A percentile compares a stretch with the other conserved stretches of the same genome.
Conservation (phyloP, 2,888 invertebrate genomes). For the Melipona bicolor region DNA sequence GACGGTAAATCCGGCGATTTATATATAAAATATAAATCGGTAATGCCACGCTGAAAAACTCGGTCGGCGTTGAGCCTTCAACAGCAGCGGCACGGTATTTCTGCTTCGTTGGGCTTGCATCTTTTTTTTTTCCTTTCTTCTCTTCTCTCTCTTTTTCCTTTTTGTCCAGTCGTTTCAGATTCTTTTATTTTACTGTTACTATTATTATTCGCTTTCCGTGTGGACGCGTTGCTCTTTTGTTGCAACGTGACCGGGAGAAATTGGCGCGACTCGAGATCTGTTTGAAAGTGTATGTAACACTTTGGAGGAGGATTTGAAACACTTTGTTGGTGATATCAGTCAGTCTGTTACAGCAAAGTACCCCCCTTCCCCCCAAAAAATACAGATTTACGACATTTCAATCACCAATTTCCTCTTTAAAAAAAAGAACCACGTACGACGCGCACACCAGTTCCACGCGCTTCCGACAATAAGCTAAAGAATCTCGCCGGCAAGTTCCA, state of each 20-base stretch:
- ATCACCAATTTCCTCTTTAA: neutral
- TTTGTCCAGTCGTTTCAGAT: neutral
- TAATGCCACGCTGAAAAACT: constrained; percentile 67
- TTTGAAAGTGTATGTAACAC: no score
- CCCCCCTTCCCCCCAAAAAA: no score
- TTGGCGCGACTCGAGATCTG: neutral
- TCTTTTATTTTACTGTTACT: neutral
- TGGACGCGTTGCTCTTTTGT: neutral
- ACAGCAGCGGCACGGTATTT: constrained; percentile 37
- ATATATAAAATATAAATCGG: constrained; percentile 69
- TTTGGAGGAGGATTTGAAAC: no score
- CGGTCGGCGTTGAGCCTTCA: constrained; percentile 55
- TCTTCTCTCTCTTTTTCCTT: neutral
- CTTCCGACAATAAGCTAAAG: neutral
- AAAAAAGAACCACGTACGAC: neutral
- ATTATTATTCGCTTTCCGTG: constrained; percentile 41
- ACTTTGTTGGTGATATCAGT: no score
- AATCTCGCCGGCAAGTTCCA: neutral
- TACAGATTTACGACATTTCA: no score
- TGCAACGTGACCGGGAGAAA: neutral
- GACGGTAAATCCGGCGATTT: constrained; percentile 63
- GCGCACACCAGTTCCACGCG: neutral
- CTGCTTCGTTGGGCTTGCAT: constrained; percentile 46
- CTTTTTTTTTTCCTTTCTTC: neutral
- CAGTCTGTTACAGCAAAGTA: no score